phyloP scores from a whole-genome alignment of 2,888 invertebrate species.

The Drosophila merina region DNA sequence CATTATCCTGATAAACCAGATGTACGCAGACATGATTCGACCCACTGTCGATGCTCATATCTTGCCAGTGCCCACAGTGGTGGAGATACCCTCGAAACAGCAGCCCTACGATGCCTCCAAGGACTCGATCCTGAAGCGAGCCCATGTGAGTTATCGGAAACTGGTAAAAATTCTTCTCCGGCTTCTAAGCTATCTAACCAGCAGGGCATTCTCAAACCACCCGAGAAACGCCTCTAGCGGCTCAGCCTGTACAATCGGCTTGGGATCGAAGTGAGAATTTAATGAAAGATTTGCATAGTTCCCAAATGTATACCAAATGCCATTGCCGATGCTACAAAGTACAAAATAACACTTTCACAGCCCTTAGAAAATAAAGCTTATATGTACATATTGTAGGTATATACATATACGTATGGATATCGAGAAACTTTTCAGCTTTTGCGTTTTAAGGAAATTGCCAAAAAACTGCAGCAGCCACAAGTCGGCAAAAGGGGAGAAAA shows the following conservation, averaged over 20 bases:
- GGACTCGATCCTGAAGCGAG: conserved; percentile 65
- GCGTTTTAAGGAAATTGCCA: conserved; percentile 71
- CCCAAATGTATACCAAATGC: conserved; percentile 22
- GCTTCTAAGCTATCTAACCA: neutral
- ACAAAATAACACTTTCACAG: conserved; percentile 11
- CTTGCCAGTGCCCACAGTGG: conserved; percentile 58
- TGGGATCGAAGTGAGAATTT: neutral
- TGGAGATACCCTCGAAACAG: conserved; percentile 68
- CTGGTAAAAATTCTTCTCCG: neutral
- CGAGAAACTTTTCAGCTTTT: conserved; percentile 67
- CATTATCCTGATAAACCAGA: conserved; percentile 65
- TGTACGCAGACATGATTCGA: conserved; percentile 62
- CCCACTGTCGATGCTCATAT: conserved; percentile 52
- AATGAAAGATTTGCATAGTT: conserved; percentile 42
- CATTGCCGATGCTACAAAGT: conserved; percentile 22
- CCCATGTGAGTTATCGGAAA: conserved; percentile 43
- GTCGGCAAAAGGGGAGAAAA: conserved; percentile 38
- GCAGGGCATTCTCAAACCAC: conserved; percentile 53
- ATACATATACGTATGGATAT: conserved; percentile 27
- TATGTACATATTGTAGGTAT: too few relatives aligned
- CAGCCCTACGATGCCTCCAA: conserved; percentile 56
- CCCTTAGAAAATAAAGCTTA: conserved; percentile 37
- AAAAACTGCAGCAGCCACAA: conserved; percentile 47
- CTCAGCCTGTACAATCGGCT: conserved; percentile 18
- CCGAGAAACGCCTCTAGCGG: conserved; percentile 33